A percentile compares a stretch with the other conserved stretches of the same genome.
Conservation (phyloP, 1,140 invertebrate species). For the Psix sp. region DNA sequence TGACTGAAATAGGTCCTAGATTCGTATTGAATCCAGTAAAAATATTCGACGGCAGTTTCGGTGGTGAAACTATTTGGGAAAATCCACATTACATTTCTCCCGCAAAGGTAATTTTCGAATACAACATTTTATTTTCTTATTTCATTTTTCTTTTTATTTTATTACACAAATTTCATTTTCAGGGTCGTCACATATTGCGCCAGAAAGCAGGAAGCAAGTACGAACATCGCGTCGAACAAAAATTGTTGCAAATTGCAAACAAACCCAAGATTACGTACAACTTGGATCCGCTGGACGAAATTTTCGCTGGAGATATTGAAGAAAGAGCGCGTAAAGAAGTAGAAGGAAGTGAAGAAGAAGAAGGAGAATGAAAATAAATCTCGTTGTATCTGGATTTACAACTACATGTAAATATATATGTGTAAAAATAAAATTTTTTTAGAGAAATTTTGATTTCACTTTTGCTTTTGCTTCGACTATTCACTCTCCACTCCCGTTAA, state of each 20-base stretch:
- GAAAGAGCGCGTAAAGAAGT: constrained; percentile 67
- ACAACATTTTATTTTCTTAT: not conserved
- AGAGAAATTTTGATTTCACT: not conserved
- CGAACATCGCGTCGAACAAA: constrained; percentile 86
- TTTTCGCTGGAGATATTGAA: constrained; percentile 80
- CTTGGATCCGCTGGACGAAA: constrained; percentile 80
- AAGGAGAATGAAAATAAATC: constrained; percentile 1
- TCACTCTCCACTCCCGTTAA: no score
- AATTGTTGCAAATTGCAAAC: constrained; percentile 83
- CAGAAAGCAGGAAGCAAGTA: constrained; percentile 87
- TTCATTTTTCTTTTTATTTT: constrained; percentile 12
- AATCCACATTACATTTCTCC: constrained; percentile 96
- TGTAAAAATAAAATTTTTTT: not conserved
- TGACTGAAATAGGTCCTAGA: constrained; percentile 97
- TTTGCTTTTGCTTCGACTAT: no score
- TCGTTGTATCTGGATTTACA: not conserved
- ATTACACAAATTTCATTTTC: constrained; percentile 33
- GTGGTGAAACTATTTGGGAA: constrained; percentile 93
- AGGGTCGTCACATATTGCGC: constrained; percentile 83
- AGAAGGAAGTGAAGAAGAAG: constrained; percentile 14
- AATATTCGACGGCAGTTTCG: constrained; percentile 96
- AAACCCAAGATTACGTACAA: constrained; percentile 84
- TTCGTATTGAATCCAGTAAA: constrained; percentile 97
- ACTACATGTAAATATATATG: not conserved
- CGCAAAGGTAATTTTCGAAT: constrained; percentile 79